Base-by-base conservation (phyloP, 2,888 invertebrate genomes). In the Pristionchus arcanus region DNA sequence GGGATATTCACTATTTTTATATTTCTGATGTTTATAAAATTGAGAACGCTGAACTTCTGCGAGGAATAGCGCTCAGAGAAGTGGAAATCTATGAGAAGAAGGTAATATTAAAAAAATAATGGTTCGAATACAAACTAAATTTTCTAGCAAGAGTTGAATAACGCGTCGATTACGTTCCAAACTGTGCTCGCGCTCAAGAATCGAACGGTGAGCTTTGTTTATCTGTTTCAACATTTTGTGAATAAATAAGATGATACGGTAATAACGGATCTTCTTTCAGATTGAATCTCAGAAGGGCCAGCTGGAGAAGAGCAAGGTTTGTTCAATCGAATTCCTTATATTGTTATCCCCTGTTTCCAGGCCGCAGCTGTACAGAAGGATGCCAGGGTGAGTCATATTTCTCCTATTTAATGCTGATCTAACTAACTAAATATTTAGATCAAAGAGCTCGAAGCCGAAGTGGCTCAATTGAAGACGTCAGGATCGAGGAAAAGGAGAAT, bases 101-200 rank as follows among this genome's bases (percentile, higher is more conserved):
- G 25, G 66, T 66, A 25, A 28, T 66, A 28, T 13, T 66, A 5
- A 13, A 5, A 66, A 28, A 25, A 25, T 4, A 9, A 21, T n/a
- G 9, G 16, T 66, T 25, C 5, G 7, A 7, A n/a, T 2, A n/a
- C 0, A 66, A 28, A 66, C 4, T 28, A n/a, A 2, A 34, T 34
- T 34, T 71, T 34, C 4, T n/a, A 71, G 71, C 16, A 34, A n/a
- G 71, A 71, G 19, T 71, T 71, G 71, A 19, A 71, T 0, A 19
- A 31, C 13, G 34, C 71, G 71, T 13, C 71, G 7, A 31, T 71
- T 71, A 19, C 71, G 16, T 34, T 71, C 34, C 71, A 21, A 34
- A 71, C 71, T 71, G 71, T 71, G 71, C 15, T 71, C 34, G 34
- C 71, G 15, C 71, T 71, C 71, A 71, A 71, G 31, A 71, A 71